Evolutionary conservation across 2,797 vertebrate genomes (phyloP).

Genomic region (Psittacula derbiana): DNA sequence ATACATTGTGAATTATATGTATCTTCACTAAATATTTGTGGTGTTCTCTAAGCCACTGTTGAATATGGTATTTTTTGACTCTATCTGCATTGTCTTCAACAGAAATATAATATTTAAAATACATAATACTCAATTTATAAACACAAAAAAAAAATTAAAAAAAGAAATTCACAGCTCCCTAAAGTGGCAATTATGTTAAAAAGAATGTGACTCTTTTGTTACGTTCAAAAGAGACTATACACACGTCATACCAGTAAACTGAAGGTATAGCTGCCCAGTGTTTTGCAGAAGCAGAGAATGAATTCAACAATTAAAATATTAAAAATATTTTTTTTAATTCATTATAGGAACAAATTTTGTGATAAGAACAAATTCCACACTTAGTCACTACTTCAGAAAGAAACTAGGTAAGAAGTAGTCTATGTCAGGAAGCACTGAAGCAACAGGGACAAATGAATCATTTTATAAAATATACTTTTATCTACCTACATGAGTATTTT

Average conservation of each 20-base stretch:
- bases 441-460: background rate
- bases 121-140: background rate
- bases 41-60: background rate
- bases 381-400: background rate
- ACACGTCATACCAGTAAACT: background rate
- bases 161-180: background rate
- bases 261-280: background rate
- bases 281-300: background rate
- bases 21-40: background rate
- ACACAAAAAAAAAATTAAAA: background rate
- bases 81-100: background rate
- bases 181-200: background rate
- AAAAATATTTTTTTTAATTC: background rate
- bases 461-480: background rate
- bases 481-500: background rate
- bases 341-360: background rate
- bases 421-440: background rate
- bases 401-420: background rate
- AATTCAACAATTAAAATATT: accelerated
- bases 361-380: background rate
- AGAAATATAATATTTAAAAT: background rate
- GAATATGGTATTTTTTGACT: background rate
- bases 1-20: background rate
- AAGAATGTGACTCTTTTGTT: background rate
- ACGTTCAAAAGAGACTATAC: background rate